phyloP scores from a whole-genome alignment of 2,888 invertebrate species.

The Napeogenes inachia region DNA sequence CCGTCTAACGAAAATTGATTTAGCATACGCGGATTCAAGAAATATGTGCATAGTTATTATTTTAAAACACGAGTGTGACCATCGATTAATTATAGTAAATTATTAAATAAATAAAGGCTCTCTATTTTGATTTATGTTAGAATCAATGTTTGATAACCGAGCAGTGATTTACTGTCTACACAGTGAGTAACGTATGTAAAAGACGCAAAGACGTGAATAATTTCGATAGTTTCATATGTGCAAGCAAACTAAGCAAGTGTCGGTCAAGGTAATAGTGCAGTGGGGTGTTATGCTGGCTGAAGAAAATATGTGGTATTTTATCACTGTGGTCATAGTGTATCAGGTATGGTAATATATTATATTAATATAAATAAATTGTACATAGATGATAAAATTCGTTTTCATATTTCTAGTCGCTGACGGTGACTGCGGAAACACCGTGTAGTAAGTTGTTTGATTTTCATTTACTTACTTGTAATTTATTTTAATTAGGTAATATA shows the following conservation, averaged over 20 bases:
- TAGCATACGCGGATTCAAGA: constrained; percentile 1
- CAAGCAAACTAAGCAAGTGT: constrained; percentile 48
- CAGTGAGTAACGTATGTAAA: constrained; percentile 40
- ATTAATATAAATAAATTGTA: not conserved
- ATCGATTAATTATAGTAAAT: constrained; percentile 2
- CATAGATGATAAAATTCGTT: not conserved
- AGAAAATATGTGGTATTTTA: constrained; percentile 20
- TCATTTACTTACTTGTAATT: not conserved
- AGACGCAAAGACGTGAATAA: constrained; percentile 63
- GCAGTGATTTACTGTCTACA: constrained; percentile 29
- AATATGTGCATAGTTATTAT: not conserved
- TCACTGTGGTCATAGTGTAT: constrained; percentile 7
- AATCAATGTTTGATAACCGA: constrained; percentile 9
- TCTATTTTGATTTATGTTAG: constrained; percentile 14
- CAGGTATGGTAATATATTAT: constrained; percentile 31
- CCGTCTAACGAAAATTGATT: constrained; percentile 14
- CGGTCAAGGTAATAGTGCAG: constrained; percentile 42
- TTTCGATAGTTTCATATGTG: constrained; percentile 49
- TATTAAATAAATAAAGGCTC: constrained; percentile 7
- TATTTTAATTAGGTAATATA: constrained; percentile 4
- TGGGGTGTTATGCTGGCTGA: constrained; percentile 41
- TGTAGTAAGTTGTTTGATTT: constrained; percentile 47
- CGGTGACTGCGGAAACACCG: constrained; percentile 33
- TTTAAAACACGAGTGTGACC: not conserved
- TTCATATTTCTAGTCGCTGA: constrained; percentile 48